phyloP scores from a whole-genome alignment of 1,140 invertebrate species.

The Dendroctonus ponderosae region DNA sequence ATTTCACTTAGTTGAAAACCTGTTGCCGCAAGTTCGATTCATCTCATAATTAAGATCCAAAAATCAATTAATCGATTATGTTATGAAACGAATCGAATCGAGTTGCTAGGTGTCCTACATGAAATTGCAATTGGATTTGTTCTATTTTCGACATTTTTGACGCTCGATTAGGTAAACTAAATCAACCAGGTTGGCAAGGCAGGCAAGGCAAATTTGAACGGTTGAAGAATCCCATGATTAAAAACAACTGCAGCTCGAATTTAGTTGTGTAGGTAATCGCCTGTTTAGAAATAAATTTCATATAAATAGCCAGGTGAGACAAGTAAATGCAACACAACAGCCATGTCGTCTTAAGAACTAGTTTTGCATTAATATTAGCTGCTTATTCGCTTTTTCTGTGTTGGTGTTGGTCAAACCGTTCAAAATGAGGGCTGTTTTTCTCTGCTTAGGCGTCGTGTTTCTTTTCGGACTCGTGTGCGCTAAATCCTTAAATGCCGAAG shows the following conservation, averaged over 20 bases:
- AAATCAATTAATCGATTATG: too few species aligned
- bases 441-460: conserved; percentile 41
- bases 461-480: conserved; percentile 10
- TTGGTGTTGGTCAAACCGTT: conserved; percentile 1
- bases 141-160: conserved; percentile 17
- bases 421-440: conserved; percentile 41
- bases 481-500: conserved; percentile 42
- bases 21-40: too few species aligned
- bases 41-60: too few species aligned
- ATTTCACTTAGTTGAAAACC: too few species aligned
- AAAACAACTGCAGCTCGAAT: conserved; percentile 19
- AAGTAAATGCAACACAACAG: conserved; percentile 10
- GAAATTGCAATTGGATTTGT: background rate
- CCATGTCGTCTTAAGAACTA: conserved; percentile 19
- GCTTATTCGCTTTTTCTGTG: background rate
- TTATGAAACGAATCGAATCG: background rate
- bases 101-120: conserved; percentile 2
- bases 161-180: conserved; percentile 7
- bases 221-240: conserved; percentile 6
- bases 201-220: conserved; percentile 8
- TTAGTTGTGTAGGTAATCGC: conserved; percentile 16
- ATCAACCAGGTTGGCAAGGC: conserved; percentile 1
- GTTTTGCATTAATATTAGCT: conserved; percentile 2
- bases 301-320: conserved; percentile 25
- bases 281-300: conserved; percentile 19